Base-by-base conservation (phyloP, 1,140 invertebrate genomes). In the Tetraneura akinire region DNA sequence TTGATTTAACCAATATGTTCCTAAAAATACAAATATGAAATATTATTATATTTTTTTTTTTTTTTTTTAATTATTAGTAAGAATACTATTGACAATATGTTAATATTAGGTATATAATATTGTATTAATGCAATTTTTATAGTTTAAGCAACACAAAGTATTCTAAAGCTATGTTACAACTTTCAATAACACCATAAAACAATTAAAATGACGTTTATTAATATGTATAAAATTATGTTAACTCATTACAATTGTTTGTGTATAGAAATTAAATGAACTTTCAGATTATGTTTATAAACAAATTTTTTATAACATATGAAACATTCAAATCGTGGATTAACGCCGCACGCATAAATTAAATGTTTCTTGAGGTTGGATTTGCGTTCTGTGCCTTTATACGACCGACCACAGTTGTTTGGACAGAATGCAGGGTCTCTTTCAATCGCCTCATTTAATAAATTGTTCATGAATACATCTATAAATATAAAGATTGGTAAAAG, bases 281-380 rank as follows among this genome's bases (percentile, higher is more conserved):
- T 80, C 14, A 64, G 21, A 2, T 29, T 42, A 66, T 45, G 37
- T 6, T 68, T 70, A 1, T 32, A 47, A 13, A 9, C 16, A 55
- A 76, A 81, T 26, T 55, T 60, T 66, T 60, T 74, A 23, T 2
- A 62, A 45, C 80, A 81, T n/a, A 87, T 86, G 47, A 87, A 85
- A 83, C 89, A 90, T 70, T 86, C 85, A 83, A 88, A 88, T n/a
- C 88, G 84, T 1, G 89, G 88, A 66, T 88, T 87, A 80, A 88
- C 86, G 6, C 89, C 89, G 78, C 89, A 90, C 82, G 89, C 88
- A 83, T 86, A 86, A 13, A 86, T 84, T 18, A 88, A 83, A 81
- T 83, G 82, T 9, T 86, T 85, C 76, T 85, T 86, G 83, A 89
- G 85, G 82, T 89, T 88, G 37, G 87, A 84, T n/a, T 87, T 84